Evolutionary conservation across 1,140 invertebrate species (phyloP).

Genomic region (Hylaeus volcanicus): DNA sequence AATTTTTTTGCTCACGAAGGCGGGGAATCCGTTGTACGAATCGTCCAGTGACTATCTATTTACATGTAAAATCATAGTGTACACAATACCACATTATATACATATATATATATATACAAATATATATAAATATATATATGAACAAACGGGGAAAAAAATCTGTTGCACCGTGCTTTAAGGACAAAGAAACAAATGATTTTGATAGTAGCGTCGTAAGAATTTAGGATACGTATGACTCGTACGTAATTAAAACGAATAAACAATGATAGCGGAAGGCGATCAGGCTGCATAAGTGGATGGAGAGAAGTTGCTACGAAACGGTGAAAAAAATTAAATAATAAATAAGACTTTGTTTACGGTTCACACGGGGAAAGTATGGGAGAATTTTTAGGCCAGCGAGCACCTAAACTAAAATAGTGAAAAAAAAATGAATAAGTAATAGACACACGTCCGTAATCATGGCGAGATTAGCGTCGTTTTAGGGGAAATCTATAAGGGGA

Average conservation of each 20-base stretch:
- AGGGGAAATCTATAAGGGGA: constrained; percentile 1
- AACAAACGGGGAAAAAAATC: constrained; percentile 53
- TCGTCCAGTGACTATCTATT: constrained; percentile 54
- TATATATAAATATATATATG: constrained; percentile 56
- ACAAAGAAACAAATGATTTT: constrained; percentile 59
- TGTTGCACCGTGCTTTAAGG: constrained; percentile 56
- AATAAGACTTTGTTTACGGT: constrained; percentile 50
- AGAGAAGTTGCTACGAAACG: constrained; percentile 32
- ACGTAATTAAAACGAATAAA: constrained; percentile 50
- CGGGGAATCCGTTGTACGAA: constrained; percentile 49
- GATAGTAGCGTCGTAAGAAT: constrained; percentile 61
- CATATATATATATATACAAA: constrained; percentile 50
- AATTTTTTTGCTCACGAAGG: constrained; percentile 17
- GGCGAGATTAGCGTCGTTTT: constrained; percentile 32
- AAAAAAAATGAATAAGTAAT: constrained; percentile 36
- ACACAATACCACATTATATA: constrained; percentile 62
- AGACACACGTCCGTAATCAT: constrained; percentile 73
- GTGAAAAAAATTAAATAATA: constrained; percentile 23
- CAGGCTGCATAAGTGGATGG: constrained; percentile 47
- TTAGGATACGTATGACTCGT: constrained; percentile 55
- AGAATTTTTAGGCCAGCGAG: constrained; percentile 60
- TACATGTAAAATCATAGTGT: constrained; percentile 66
- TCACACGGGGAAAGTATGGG: constrained; percentile 15
- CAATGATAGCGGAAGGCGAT: not conserved
- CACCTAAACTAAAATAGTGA: constrained; percentile 58